phyloP scores from a whole-genome alignment of 2,797 vertebrate species.

The Malacoraja senta region DNA sequence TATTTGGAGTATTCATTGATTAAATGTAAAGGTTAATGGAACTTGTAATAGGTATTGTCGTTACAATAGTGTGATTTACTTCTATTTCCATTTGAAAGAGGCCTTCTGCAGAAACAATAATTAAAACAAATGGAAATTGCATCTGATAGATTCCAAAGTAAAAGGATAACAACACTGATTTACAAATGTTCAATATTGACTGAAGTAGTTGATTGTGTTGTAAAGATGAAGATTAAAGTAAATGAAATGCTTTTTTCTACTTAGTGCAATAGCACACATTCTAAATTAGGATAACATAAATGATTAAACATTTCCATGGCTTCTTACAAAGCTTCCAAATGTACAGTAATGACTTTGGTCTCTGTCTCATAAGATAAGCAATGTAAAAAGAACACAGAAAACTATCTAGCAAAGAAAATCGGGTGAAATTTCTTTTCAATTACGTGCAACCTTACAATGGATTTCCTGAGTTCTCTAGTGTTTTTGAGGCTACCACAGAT shows the following conservation, averaged over 20 bases:
- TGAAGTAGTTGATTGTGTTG: neutral
- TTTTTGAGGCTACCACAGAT: neutral
- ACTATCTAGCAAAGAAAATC: neutral
- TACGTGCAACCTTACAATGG: neutral
- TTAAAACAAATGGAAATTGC: constrained; percentile 17
- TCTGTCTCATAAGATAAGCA: neutral
- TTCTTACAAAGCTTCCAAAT: neutral
- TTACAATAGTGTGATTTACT: neutral
- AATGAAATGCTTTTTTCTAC: neutral
- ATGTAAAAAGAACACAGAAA: neutral
- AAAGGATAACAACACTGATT: constrained; percentile 25
- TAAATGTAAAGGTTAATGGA: constrained; percentile 17
- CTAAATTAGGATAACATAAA: neutral
- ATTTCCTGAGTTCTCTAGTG: neutral
- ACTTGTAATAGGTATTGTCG: neutral
- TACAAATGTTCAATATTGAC: neutral
- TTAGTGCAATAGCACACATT: neutral
- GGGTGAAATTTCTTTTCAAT: neutral
- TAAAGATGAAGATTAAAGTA: neutral
- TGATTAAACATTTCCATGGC: neutral
- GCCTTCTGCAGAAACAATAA: neutral
- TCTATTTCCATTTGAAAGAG: neutral
- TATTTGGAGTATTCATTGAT: constrained; percentile 11
- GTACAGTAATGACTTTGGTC: neutral
- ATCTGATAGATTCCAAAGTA: neutral